Evolutionary conservation across 2,888 invertebrate genomes (phyloP).

Genomic region (Odontothrips loti): DNA sequence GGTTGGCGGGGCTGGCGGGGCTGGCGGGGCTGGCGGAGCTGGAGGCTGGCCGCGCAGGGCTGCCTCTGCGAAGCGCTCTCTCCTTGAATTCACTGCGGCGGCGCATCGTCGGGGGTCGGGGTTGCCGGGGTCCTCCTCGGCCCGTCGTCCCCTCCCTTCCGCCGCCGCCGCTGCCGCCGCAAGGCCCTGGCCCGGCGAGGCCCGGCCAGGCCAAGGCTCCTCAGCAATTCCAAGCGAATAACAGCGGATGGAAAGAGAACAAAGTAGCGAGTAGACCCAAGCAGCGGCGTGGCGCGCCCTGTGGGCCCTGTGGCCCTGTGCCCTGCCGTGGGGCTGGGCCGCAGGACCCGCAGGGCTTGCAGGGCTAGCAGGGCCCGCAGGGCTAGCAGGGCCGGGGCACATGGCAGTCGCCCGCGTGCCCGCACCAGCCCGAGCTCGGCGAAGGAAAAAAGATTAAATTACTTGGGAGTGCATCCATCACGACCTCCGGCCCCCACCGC

Average conservation of each 20-base stretch:
- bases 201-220: neutral
- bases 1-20: too few species aligned
- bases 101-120: neutral
- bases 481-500: slow-evolving; percentile 1
- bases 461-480: slow-evolving; percentile 24
- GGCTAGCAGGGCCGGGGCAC: too few species aligned
- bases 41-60: too few species aligned
- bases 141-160: neutral
- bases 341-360: too few species aligned
- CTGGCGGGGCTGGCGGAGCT: too few species aligned
- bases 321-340: too few species aligned
- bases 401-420: too few species aligned
- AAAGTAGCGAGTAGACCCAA: neutral
- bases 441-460: slow-evolving; percentile 27
- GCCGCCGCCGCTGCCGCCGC: neutral
- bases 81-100: neutral
- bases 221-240: slow-evolving; percentile 24
- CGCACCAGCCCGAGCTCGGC: neutral
- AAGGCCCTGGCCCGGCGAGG: neutral
- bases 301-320: too few species aligned
- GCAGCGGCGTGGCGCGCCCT: too few species aligned
- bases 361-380: too few species aligned
- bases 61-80: neutral
- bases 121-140: neutral
- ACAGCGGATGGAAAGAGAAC: neutral